Evolutionary conservation across 2,113 vertebrate genomes (phyloP), one percentile per base, ranked within the genome.

Genomic region (Copsychus sechellarum): DNA sequence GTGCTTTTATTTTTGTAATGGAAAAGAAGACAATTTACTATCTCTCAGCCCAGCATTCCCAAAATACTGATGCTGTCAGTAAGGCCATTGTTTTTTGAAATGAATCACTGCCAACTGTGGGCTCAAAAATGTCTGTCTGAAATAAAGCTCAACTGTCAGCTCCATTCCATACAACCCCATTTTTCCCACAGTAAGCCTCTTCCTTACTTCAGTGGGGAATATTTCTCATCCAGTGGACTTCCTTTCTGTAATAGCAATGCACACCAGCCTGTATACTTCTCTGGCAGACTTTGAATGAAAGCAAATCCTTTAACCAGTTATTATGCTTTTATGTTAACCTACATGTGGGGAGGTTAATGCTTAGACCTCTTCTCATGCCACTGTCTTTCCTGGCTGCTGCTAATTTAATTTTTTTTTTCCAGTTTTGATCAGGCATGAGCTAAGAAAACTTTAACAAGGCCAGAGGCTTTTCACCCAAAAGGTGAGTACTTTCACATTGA

Each of bases 111-210:
- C 88, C 84, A 96, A 83, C 45, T 56, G 43, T 26, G 53, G 84
- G 69, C 60, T 94, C 53, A 86, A 54, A 94, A 93, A 90, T 26
- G 47, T 71, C 64, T 78, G 69, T 88, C 90, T 95, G 73, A 94
- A 96, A 85, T 90, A 92, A 92, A 86, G 48, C 36, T 79, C 74
- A 61, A 45, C 88, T 87, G 65, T 92, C 62, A 88, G 17, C 51
- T 88, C 50, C 34, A 34, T 80, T 92, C 81, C 74, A 71, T 38
- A 43, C n/a, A 86, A 29, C 16, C 38, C 58, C 20, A 12, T 22
- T 84, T 86, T 90, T 73, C 81, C 78, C 84, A 93, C 91, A 96
- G 79, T 60, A 71, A 84, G 23, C 62, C 53, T 82, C 62, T 61
- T 58, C 3, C n/a, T 81, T 40, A 60, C 28, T 91, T 85, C 53